A percentile compares a stretch with the other conserved stretches of the same genome.
These are phyloP conservation scores for Myocastor coypus DNA, from an alignment of 2,113 vertebrate genomes.

Conservation along the genomic window DNA sequence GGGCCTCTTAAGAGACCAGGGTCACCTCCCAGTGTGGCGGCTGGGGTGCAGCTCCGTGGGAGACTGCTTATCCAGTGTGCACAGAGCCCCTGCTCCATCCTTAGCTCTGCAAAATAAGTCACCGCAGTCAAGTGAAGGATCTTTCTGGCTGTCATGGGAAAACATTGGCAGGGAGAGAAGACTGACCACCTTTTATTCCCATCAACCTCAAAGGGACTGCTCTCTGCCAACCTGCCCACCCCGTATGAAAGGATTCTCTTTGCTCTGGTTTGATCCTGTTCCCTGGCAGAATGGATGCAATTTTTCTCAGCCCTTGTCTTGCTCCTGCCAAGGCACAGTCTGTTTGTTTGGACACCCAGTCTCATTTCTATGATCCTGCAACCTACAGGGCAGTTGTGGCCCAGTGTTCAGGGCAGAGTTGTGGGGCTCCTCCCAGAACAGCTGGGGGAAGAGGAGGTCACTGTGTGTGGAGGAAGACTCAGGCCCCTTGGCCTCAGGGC, in stretches of 20 bases:
- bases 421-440: background rate
- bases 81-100: background rate
- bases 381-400: background rate
- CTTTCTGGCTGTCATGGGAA: conserved; percentile 8
- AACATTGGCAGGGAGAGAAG: background rate
- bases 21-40: background rate
- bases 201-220: conserved; percentile 13
- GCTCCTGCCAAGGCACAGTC: conserved; percentile 22
- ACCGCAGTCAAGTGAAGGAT: background rate
- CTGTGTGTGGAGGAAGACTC: background rate
- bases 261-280: conserved; percentile 31
- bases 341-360: background rate
- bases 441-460: background rate
- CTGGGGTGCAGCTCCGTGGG: background rate
- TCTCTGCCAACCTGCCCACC: conserved; percentile 1
- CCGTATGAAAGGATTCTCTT: conserved; percentile 29
- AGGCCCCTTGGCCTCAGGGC: background rate
- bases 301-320: conserved; percentile 15
- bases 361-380: conserved; percentile 9
- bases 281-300: background rate
- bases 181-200: conserved; percentile 15
- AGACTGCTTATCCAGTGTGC: background rate
- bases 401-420: background rate
- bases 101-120: background rate
- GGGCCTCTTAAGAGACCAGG: background rate